phyloP scores from a whole-genome alignment of 1,140 invertebrate genomes.

The Procambarus virginalis region DNA sequence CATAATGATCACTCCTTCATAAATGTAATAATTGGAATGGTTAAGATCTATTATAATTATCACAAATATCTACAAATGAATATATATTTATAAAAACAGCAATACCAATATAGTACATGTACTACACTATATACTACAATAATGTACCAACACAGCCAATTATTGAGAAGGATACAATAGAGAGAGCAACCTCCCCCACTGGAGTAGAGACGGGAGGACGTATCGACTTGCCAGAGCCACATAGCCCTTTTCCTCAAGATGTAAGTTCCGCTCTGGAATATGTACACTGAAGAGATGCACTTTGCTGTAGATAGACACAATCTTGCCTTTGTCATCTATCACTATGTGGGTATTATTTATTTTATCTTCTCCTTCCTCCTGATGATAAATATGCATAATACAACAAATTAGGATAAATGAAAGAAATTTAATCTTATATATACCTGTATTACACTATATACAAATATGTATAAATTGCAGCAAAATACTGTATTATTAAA shows the following conservation, averaged over 20 bases:
- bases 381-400: neutral
- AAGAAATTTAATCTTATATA: neutral
- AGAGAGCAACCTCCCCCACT: conserved; percentile 28
- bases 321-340: conserved; percentile 12
- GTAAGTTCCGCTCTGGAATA: conserved; percentile 38
- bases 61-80: too few species aligned
- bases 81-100: too few species aligned
- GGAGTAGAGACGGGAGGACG: conserved; percentile 31
- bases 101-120: too few species aligned
- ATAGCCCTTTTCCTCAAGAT: conserved; percentile 27
- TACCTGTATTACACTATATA: too few species aligned
- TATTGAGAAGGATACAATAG: conserved; percentile 48
- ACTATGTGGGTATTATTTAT: conserved; percentile 46
- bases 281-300: conserved; percentile 33
- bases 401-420: neutral
- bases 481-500: too few species aligned
- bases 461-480: too few species aligned
- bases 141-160: neutral
- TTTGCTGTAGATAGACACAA: conserved; percentile 8
- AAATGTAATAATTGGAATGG: too few species aligned
- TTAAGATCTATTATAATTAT: too few species aligned
- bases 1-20: too few species aligned
- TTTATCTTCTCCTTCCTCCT: conserved; percentile 41
- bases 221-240: conserved; percentile 6
- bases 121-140: too few species aligned